Evolutionary conservation across 2,888 invertebrate genomes (phyloP).

Genomic region (Deroplatys truncata): DNA sequence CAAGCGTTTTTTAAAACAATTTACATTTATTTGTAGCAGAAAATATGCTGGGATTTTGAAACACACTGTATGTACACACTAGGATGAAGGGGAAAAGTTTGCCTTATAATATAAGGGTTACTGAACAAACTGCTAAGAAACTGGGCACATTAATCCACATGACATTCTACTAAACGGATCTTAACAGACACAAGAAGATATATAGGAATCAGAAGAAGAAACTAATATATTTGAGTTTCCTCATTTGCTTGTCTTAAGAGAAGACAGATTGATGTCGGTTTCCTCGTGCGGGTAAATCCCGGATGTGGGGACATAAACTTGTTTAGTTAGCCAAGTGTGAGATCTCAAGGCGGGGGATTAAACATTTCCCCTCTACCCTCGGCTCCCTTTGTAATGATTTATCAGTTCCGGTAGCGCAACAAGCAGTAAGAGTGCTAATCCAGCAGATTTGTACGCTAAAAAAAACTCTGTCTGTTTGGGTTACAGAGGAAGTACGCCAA

Average conservation of each 20-base stretch:
- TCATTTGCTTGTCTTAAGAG: background rate
- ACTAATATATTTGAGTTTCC: background rate
- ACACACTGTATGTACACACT: no score
- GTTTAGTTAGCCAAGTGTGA: background rate
- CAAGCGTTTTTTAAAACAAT: no score
- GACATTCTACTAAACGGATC: no score
- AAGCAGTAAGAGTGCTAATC: background rate
- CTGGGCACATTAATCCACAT: no score
- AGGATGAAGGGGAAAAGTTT: no score
- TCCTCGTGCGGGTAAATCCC: background rate
- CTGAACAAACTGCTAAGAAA: background rate
- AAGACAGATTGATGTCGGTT: background rate
- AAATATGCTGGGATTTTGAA: no score
- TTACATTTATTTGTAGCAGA: no score
- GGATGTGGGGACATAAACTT: background rate
- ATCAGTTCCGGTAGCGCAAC: background rate
- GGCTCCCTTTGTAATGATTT: background rate
- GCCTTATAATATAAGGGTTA: no score
- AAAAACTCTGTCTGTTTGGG: background rate
- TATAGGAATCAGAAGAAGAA: background rate
- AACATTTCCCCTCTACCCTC: background rate
- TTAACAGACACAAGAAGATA: background rate
- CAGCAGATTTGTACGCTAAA: background rate
- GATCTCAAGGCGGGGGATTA: background rate
- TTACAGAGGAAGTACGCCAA: background rate